These are phyloP conservation scores for Euproctis similis DNA, from an alignment of 2,888 invertebrate species.

Conservation along the genomic window DNA sequence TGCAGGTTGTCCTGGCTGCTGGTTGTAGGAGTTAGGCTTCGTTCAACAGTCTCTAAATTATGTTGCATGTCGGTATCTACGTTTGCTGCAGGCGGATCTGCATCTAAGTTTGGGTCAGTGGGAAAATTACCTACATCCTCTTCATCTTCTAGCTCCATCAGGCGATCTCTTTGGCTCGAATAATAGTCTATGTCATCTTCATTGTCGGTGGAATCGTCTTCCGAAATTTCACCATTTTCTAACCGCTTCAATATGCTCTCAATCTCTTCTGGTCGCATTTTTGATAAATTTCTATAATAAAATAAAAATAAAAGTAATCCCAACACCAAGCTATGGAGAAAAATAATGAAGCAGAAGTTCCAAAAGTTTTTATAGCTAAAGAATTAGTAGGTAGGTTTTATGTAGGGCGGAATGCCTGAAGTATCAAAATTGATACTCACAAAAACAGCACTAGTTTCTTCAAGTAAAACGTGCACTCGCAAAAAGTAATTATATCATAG, in stretches of 20 bases:
- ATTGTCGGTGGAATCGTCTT: slow-evolving; percentile 28
- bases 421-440: slow-evolving; percentile 27
- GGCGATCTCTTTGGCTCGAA: slow-evolving; percentile 29
- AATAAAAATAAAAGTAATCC: slow-evolving; percentile 27
- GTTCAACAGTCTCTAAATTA: slow-evolving; percentile 30
- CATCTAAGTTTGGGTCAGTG: slow-evolving; percentile 27
- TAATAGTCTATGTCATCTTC: slow-evolving; percentile 27
- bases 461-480: slow-evolving; percentile 25
- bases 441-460: slow-evolving; percentile 27
- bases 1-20: slow-evolving; percentile 29
- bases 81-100: slow-evolving; percentile 23
- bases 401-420: slow-evolving; percentile 27
- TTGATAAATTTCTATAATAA: slow-evolving; percentile 25
- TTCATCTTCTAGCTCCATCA: slow-evolving; percentile 27
- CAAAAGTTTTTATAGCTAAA: slow-evolving; percentile 19
- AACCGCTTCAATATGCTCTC: slow-evolving; percentile 24
- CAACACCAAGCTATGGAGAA: slow-evolving; percentile 27
- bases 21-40: slow-evolving; percentile 24
- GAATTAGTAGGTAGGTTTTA: slow-evolving; percentile 25
- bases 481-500: slow-evolving; percentile 26
- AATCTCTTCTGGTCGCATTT: slow-evolving; percentile 30
- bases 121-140: slow-evolving; percentile 29
- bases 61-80: slow-evolving; percentile 27
- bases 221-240: slow-evolving; percentile 23
- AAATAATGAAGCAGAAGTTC: slow-evolving; percentile 18